Evolutionary conservation across 2,888 invertebrate genomes (phyloP).

Genomic region (Monopis laevigella): DNA sequence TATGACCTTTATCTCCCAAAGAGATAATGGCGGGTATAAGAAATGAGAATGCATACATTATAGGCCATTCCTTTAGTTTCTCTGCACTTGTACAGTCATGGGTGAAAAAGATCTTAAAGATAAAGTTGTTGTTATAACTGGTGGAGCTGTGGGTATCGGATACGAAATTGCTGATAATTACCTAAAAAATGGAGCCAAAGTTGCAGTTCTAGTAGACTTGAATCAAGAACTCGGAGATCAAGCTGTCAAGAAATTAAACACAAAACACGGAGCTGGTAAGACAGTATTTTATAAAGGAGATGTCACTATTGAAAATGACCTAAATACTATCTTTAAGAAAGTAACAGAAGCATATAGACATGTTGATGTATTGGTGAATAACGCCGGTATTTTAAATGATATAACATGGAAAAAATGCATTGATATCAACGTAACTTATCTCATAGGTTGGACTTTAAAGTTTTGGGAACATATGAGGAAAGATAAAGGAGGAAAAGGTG

Average conservation of each 20-base stretch:
- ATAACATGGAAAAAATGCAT: conserved; percentile 27
- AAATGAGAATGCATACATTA: background rate
- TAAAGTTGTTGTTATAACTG: conserved; percentile 36
- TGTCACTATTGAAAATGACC: conserved; percentile 45
- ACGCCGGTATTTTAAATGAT: conserved; percentile 43
- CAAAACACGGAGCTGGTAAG: conserved; percentile 46
- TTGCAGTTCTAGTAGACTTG: conserved; percentile 31
- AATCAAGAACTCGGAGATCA: conserved; percentile 38
- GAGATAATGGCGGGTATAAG: conserved; percentile 2
- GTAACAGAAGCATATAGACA: conserved; percentile 33
- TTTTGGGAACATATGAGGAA: conserved; percentile 68
- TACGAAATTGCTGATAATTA: conserved; percentile 40
- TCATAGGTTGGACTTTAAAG: conserved; percentile 49
- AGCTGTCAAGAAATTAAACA: conserved; percentile 41
- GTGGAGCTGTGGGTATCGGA: conserved; percentile 56
- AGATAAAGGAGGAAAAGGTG: conserved; percentile 65
- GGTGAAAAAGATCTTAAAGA: conserved; percentile 19
- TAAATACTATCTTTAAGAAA: conserved; percentile 43
- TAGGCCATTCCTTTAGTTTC: background rate
- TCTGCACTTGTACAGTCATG: background rate
- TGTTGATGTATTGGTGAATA: conserved; percentile 51
- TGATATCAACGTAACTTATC: conserved; percentile 38
- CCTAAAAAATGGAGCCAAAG: conserved; percentile 31
- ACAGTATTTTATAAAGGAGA: conserved; percentile 57
- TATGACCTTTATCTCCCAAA: background rate